Evolutionary conservation across 2,113 vertebrate species (phyloP).

Genomic region (Nematolebias whitei): DNA sequence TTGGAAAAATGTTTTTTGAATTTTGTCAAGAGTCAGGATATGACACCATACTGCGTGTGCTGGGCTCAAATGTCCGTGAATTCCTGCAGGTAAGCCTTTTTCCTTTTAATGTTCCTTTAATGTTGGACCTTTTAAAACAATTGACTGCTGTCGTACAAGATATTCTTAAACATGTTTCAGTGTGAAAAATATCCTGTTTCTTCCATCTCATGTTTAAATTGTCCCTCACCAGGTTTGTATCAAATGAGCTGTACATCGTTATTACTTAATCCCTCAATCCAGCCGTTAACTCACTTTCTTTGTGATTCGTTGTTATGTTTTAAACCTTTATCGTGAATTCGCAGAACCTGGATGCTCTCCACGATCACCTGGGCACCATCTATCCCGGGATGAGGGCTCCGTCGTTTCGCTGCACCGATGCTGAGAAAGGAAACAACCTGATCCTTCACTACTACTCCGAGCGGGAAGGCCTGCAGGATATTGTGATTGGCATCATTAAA

Average conservation of each 20-base stretch:
- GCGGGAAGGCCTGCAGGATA: constrained; percentile 97
- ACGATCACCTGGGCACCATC: constrained; percentile 98
- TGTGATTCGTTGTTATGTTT: constrained; percentile 2
- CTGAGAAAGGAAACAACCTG: constrained; percentile 94
- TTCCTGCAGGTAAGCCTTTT: constrained; percentile 92
- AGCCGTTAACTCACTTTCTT: not conserved
- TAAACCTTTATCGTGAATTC: constrained; percentile 27
- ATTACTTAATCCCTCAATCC: no score
- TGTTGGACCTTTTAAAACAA: no score
- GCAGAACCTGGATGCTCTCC: constrained; percentile 95
- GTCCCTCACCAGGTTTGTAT: no score
- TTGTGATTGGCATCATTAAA: constrained; percentile 98
- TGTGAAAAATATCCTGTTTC: no score
- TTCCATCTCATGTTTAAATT: not conserved
- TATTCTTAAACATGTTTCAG: no score
- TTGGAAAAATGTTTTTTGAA: constrained; percentile 99
- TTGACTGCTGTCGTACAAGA: no score
- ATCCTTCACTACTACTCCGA: constrained; percentile 99
- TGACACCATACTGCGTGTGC: constrained; percentile 94
- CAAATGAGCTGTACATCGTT: not conserved
- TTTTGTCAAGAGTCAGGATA: constrained; percentile 99
- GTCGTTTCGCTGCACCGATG: constrained; percentile 96
- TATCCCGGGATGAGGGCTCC: constrained; percentile 98
- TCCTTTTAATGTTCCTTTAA: no score
- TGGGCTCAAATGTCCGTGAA: constrained; percentile 97